Conservation (phyloP, 2,888 invertebrate species). For the Eremobia ochroleuca region DNA sequence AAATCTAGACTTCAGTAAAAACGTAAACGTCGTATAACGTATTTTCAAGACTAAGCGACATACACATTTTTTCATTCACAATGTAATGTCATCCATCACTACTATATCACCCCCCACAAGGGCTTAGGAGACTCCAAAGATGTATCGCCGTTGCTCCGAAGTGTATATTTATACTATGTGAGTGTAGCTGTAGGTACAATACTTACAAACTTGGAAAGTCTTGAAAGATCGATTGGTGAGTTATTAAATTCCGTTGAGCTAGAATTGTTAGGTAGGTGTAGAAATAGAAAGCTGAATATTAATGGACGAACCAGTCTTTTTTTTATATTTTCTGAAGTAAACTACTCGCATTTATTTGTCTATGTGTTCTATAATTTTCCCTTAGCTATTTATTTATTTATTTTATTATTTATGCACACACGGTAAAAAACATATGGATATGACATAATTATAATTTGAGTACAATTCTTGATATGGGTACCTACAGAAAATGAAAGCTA, state of each 20-base stretch:
- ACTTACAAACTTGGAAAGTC: constrained; percentile 30
- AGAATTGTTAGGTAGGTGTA: constrained; percentile 13
- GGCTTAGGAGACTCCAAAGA: constrained; percentile 34
- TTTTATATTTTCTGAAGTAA: neutral
- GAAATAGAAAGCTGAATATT: constrained; percentile 8
- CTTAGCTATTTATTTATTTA: too few species aligned
- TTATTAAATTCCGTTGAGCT: constrained; percentile 47
- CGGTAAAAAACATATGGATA: too few species aligned
- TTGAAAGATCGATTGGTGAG: constrained; percentile 41
- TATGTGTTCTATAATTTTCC: too few species aligned
- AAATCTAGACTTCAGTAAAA: neutral
- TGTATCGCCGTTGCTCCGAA: constrained; percentile 25
- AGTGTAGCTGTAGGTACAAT: constrained; percentile 3
- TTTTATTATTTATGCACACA: too few species aligned
- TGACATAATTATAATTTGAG: too few species aligned
- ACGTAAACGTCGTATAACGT: too few species aligned
- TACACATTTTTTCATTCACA: constrained; percentile 11
- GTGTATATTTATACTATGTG: constrained; percentile 11
- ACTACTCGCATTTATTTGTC: neutral
- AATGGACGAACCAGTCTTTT: neutral
- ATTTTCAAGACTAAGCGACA: neutral
- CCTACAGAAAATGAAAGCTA: too few species aligned
- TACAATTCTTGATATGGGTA: too few species aligned
- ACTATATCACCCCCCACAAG: constrained; percentile 1
- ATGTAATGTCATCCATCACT: constrained; percentile 30